Percentiles rank a stretch among this genome's conserved stretches.
Evolutionary conservation across 2,113 vertebrate species (phyloP).

Genomic region (Microcebus ravelobensis): DNA sequence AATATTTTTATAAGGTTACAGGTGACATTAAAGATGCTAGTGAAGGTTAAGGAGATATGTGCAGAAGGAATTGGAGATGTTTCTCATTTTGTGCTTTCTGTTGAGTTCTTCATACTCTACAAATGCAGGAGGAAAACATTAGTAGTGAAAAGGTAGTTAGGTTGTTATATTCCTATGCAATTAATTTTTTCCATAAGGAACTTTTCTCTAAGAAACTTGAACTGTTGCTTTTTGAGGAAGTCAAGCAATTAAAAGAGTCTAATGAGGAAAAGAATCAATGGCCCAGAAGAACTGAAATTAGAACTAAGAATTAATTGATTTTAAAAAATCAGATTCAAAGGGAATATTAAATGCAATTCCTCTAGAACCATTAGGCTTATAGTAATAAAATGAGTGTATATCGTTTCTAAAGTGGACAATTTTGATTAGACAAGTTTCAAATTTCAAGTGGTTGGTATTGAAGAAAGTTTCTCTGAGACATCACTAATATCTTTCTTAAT

Average conservation of each 20-base stretch:
- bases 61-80: not conserved
- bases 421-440: slow-evolving; percentile 71
- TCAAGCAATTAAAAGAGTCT: slow-evolving; percentile 79
- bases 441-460: slow-evolving; percentile 66
- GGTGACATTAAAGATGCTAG: not conserved
- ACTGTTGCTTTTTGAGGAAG: slow-evolving; percentile 64
- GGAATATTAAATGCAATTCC: slow-evolving; percentile 82
- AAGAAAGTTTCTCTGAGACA: slow-evolving; percentile 66
- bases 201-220: slow-evolving; percentile 64
- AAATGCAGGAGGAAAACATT: not conserved
- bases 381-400: slow-evolving; percentile 73
- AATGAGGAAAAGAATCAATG: slow-evolving; percentile 84
- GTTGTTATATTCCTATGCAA: slow-evolving; percentile 11
- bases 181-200: slow-evolving; percentile 44
- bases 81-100: not conserved
- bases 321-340: slow-evolving; percentile 82
- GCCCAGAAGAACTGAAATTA: slow-evolving; percentile 81
- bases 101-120: not conserved
- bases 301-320: slow-evolving; percentile 84
- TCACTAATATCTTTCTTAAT: slow-evolving; percentile 23
- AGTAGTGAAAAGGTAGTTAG: not conserved
- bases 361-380: slow-evolving; percentile 78
- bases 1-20: not conserved
- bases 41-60: not conserved
- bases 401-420: slow-evolving; percentile 62